Conservation (phyloP, 2,113 vertebrate genomes). For the Steatornis caripensis region DNA sequence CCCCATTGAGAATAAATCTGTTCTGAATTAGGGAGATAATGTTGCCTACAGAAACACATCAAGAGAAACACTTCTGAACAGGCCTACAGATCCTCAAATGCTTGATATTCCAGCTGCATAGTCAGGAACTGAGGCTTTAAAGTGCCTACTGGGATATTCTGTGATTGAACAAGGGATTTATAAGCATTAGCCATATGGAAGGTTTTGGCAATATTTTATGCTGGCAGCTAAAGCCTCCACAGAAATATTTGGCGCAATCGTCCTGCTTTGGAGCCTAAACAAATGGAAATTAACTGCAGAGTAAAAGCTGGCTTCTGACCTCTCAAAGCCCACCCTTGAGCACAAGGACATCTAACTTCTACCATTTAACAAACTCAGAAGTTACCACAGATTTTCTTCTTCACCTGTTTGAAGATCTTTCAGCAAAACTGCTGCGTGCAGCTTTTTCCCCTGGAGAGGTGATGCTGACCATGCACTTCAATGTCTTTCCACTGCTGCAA, state of each 20-base stretch:
- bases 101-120: neutral
- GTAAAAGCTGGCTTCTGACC: neutral
- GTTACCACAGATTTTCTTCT: neutral
- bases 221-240: neutral
- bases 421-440: neutral
- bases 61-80: neutral
- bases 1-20: neutral
- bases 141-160: neutral
- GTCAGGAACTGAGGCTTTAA: neutral
- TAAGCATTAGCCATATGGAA: neutral
- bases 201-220: neutral
- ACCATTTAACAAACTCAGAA: neutral
- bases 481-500: neutral
- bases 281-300: neutral
- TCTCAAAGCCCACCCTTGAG: neutral
- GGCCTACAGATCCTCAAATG: neutral
- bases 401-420: neutral
- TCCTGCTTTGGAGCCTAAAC: neutral
- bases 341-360: neutral
- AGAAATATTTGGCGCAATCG: neutral
- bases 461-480: neutral
- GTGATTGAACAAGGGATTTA: neutral
- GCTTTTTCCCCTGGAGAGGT: neutral
- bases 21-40: neutral
- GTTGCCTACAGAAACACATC: neutral